Evolutionary conservation across 2,797 vertebrate species (phyloP).

Genomic region (Oreonectes daqikongensis): DNA sequence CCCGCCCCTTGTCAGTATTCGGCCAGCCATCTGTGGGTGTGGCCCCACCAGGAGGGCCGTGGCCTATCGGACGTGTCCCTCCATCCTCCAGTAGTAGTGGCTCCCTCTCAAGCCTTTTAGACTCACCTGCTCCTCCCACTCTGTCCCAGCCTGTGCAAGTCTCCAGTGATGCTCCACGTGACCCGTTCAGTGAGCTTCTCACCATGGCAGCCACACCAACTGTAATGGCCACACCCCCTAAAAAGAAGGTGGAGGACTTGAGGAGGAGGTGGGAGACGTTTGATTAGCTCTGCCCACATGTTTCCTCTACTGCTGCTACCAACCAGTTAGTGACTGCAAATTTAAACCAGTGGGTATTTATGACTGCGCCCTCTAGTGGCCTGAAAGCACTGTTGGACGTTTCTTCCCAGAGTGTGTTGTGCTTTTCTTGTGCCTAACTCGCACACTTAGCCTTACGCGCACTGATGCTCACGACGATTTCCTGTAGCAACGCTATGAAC

Average conservation of each 20-base stretch:
- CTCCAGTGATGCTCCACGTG: slow-evolving; percentile 72
- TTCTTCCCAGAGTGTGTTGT: slow-evolving; percentile 34
- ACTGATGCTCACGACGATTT: slow-evolving; percentile 15
- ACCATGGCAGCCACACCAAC: slow-evolving; percentile 82
- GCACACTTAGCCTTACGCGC: slow-evolving; percentile 30
- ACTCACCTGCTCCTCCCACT: slow-evolving; percentile 65
- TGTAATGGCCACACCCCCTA: slow-evolving; percentile 69
- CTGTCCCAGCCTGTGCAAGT: slow-evolving; percentile 68
- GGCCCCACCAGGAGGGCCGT: slow-evolving; percentile 19
- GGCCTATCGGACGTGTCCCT: slow-evolving; percentile 49
- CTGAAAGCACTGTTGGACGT: slow-evolving; percentile 29
- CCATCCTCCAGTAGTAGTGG: slow-evolving; percentile 79
- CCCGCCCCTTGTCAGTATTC: slow-evolving; percentile 79
- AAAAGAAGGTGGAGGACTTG: slow-evolving; percentile 88
- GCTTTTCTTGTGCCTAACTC: slow-evolving; percentile 28
- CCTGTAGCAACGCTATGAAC: slow-evolving; percentile 8
- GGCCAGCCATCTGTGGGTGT: slow-evolving; percentile 74
- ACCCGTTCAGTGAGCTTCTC: slow-evolving; percentile 93
- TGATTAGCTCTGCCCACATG: slow-evolving; percentile 72
- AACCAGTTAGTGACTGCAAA: slow-evolving; percentile 44
- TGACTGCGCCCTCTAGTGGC: slow-evolving; percentile 23
- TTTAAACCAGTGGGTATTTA: slow-evolving; percentile 28
- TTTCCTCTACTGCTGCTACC: slow-evolving; percentile 48
- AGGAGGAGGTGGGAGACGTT: slow-evolving; percentile 95
- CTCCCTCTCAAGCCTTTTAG: slow-evolving; percentile 72